Percentiles rank a stretch among this genome's conserved stretches.
These are phyloP conservation scores for Nothocercus julius DNA, from an alignment of 2,113 vertebrate species.

Conservation along the genomic window DNA sequence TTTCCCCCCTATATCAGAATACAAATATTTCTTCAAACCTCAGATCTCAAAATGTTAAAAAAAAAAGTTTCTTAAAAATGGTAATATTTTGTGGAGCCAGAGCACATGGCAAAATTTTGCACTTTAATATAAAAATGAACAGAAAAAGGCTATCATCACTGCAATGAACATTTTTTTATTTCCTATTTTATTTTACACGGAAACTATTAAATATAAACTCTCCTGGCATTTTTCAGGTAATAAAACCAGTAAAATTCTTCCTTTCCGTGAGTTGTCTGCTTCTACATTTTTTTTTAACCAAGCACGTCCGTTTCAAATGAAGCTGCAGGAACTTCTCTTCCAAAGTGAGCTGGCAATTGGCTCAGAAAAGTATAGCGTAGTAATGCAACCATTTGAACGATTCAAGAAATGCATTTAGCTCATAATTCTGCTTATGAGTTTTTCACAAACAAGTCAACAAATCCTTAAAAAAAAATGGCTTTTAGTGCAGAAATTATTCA, in stretches of 20 bases:
- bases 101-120: not conserved
- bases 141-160: not conserved
- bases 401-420: not conserved
- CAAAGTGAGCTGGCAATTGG: not conserved
- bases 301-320: not conserved
- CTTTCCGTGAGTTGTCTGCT: not conserved
- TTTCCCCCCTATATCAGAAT: not conserved
- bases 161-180: slow-evolving; percentile 20
- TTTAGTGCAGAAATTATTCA: not conserved
- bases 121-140: not conserved
- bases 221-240: not conserved
- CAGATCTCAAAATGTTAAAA: not conserved
- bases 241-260: not conserved
- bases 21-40: not conserved
- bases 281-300: not conserved
- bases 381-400: not conserved
- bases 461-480: not conserved
- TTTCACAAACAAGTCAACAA: not conserved
- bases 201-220: not conserved
- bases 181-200: not conserved
- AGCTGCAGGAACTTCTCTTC: not conserved
- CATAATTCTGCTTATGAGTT: not conserved
- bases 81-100: not conserved
- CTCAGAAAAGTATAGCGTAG: not conserved
- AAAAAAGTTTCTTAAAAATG: not conserved